These are phyloP conservation scores for Pasiphila rectangulata DNA, from an alignment of 2,888 invertebrate species.

Conservation along the genomic window DNA sequence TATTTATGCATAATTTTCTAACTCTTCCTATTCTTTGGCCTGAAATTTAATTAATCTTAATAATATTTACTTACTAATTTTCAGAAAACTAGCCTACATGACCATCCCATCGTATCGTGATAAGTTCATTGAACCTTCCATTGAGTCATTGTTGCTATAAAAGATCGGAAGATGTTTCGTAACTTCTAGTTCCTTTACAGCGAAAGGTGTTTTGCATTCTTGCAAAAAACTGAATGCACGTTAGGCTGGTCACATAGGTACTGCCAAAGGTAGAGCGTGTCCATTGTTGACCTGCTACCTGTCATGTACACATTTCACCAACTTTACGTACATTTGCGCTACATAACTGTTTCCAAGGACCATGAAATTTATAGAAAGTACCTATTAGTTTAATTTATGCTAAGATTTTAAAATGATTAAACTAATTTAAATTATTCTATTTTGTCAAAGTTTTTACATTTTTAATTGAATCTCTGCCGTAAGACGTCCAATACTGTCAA, in stretches of 20 bases:
- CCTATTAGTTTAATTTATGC: too few relatives aligned
- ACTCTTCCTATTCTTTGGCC: too few relatives aligned
- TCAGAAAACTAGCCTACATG: neutral
- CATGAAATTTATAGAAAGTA: too few relatives aligned
- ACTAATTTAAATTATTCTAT: too few relatives aligned
- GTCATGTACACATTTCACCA: constrained; percentile 18
- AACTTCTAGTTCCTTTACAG: constrained; percentile 1
- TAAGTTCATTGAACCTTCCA: constrained; percentile 7
- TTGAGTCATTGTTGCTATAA: constrained; percentile 10
- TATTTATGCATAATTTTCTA: too few relatives aligned
- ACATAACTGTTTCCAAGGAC: too few relatives aligned
- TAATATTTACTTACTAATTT: neutral
- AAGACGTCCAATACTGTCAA: too few relatives aligned
- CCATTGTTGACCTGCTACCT: constrained; percentile 1
- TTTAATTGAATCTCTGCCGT: too few relatives aligned
- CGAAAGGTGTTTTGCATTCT: constrained; percentile 1
- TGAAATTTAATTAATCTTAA: too few relatives aligned
- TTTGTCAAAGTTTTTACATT: too few relatives aligned
- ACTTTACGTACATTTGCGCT: too few relatives aligned
- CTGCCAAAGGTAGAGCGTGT: constrained; percentile 1
- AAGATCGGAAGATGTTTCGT: constrained; percentile 7
- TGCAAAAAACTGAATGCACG: constrained; percentile 18
- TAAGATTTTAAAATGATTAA: too few relatives aligned
- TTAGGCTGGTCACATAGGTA: constrained; percentile 24
- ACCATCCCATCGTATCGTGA: neutral